Base-by-base conservation (phyloP, 2,888 invertebrate genomes). In the Limnephilus marmoratus region DNA sequence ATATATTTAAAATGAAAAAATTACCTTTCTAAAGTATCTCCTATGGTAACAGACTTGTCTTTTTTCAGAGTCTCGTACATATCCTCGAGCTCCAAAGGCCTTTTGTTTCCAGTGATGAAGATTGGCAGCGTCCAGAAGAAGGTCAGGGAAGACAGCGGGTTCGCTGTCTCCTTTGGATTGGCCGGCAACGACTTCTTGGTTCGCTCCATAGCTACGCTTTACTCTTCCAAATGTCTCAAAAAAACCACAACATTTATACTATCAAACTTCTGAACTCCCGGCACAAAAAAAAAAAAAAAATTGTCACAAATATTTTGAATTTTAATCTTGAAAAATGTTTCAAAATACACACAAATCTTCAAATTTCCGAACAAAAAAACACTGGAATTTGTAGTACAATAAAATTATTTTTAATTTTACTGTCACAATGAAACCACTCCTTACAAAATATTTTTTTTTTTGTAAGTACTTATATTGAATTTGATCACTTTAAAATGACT, bases 41-140 rank as follows among this genome's bases (percentile, higher is more conserved):
- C 98, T n/a, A 97, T 96, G 53, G 94, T 86, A 94, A 96, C 96
- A 24, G 98, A 98, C 94, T 96, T 96, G 95, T 98, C 98, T 41
- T 96, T 96, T 81, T 95, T 96, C 89, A 97, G 96, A 0, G 98
- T 97, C 94, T 97, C 97, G 94, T 97, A 97, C 85, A 99, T 95
- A 95, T 99, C 99, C 45, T 97, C 96, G 85, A 97, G 96, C 94
- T 97, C 97, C 88, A 99, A 95, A 90, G 97, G 97, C 94, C 98
- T 97, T 92, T 96, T 96, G 94, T 97, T 97, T 0, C 98, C 98
- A 94, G 97, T 97, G 94, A 97, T 97, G 95, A 98, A 98, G 94
- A 98, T 95, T 9, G 97, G 97, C 94, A 98, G 96, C 91, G 98
- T 97, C 97, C 98, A 98, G 95, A 97, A 97, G 95, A 97, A 97